Base-by-base conservation (phyloP, 2,113 vertebrate genomes). In the Leptobrachium ailaonicum region DNA sequence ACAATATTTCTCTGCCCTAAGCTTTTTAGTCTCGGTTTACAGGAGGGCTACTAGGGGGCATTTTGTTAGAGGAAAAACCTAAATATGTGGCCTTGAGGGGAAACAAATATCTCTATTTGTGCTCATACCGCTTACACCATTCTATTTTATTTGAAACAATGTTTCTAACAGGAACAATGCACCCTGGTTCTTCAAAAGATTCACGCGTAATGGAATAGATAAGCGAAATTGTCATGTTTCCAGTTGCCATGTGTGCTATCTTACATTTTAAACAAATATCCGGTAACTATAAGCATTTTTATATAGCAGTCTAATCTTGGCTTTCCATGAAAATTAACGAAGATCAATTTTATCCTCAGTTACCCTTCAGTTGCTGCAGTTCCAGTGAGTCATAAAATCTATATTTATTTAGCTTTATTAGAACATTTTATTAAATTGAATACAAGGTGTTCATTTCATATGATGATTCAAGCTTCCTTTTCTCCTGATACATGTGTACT, bases 171-270 rank as follows among this genome's bases (percentile, higher is more conserved):
- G 56, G 56, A 8, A 11, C 13, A 60, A 60, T 10, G 10, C 56
- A 50, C 6, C 3, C 56, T 14, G 3, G 11, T 60, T 60, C 56
- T 60, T 60, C 10, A 8, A 60, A 60, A 8, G 56, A 10, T 60
- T 60, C 11, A 12, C 56, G 13, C 6, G 13, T 60, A 12, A 60
- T 14, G 13, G 13, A 60, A 60, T 3, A 13, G 56, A 60, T 60
- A 60, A 60, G 13, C 0, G 67, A 6, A 44, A 69, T 3, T 5
- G 42, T 69, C 12, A 14, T 12, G 12, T 69, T 69, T 69, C 41
- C 41, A 9, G 67, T 69, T 69, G 67, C 67, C 6, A 69, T 69
- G 67, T 43, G 13, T 42, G 45, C 42, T 69, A 69, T 69, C 67
- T 69, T 5, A 11, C 41, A 12, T 6, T 69, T 41, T 69, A 69